Evolutionary conservation across 2,888 invertebrate genomes (phyloP).

Genomic region (Candidula unifasciata): DNA sequence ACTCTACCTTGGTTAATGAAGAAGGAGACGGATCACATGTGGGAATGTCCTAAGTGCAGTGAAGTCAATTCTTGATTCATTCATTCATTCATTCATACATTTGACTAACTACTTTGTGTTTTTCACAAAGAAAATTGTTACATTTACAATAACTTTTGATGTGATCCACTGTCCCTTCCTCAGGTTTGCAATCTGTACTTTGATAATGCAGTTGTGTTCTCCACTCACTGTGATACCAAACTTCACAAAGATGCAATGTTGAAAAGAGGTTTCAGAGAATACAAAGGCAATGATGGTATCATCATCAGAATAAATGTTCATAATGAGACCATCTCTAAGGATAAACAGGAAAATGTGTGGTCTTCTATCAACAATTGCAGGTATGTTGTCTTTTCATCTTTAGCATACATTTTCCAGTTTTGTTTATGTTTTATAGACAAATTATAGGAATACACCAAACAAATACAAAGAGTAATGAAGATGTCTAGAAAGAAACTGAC

Average conservation of each 20-base stretch:
- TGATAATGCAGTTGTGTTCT: conserved; percentile 62
- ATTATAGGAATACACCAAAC: no score
- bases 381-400: not conserved
- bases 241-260: conserved; percentile 50
- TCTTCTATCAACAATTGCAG: not conserved
- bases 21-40: no score
- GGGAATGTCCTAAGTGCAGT: no score
- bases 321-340: conserved; percentile 41
- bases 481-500: no score
- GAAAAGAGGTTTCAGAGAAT: conserved; percentile 44
- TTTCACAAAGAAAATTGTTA: not conserved
- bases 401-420: not conserved
- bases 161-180: not conserved
- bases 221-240: conserved; percentile 62
- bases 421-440: no score
- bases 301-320: conserved; percentile 41
- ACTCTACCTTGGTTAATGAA: no score
- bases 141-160: not conserved
- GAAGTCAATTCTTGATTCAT: no score
- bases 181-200: conserved; percentile 62
- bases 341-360: conserved; percentile 27
- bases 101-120: no score
- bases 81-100: no score
- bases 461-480: no score
- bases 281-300: conserved; percentile 39